Evolutionary conservation across 92 coral and sea anemone species (phyloP), one percentile per base, ranked within the genome.

Genomic region (Muricea muricata): DNA sequence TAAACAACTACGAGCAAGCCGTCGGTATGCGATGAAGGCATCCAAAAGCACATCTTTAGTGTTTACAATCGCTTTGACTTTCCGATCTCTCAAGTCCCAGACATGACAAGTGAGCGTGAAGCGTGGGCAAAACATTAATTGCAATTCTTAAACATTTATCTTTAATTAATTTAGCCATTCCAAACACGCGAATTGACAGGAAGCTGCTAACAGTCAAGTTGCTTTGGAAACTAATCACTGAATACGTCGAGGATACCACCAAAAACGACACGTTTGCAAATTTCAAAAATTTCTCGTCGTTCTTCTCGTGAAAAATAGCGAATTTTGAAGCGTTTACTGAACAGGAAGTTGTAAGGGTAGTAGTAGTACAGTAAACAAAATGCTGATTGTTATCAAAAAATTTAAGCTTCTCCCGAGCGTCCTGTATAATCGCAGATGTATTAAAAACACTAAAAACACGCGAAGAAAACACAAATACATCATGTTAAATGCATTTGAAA

Each of bases 61-160:
- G 60, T 10, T 15, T 48, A 3, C 60, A 9, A 37, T 37, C 4
- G 42, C 42, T 37, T 37, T 9, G 18, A 13, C 60, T 52, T 68
- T 68, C 4, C 11, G 37, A 12, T 32, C 57, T 33, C n/a, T n/a
- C n/a, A n/a, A n/a, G n/a, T n/a, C n/a, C 56, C 79, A 73, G 80
- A 47, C 66, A 23, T 24, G 80, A 75, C 52, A 47, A 75, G 80
- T 47, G 45, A 65, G 33, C 28, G 50, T 29, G 50, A 24, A 50
- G 60, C 60, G 26, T 29, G 24, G 23, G 45, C 17, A 45, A n/a
- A n/a, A n/a, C n/a, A n/a, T n/a, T 42, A 72, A 73, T 73, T 41
- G 55, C 79, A 28, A 73, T 73, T 73, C 31, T 73, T 75, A 48
- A 75, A 29, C 80, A 75, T 75, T 75, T 47, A 75, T 50, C 80